A percentile compares a stretch with the other conserved stretches of the same genome.
phyloP scores from a whole-genome alignment of 2,888 invertebrate species.

The Bombyx huttoni region DNA sequence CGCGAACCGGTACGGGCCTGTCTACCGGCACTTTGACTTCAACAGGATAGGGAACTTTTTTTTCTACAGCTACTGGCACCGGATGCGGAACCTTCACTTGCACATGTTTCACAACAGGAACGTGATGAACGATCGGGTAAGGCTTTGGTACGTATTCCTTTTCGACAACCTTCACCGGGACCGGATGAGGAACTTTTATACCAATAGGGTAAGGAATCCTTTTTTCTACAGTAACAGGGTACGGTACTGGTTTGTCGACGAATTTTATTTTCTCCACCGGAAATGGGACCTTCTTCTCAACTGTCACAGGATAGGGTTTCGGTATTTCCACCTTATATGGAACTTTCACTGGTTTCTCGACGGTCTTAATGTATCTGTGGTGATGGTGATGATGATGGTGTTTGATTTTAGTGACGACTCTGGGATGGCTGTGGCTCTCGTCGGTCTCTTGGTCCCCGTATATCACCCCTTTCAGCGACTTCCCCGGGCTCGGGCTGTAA shows the following conservation, averaged over 20 bases:
- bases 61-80: conserved; percentile 46
- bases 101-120: conserved; percentile 50
- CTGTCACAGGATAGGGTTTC: conserved; percentile 62
- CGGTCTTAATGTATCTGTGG: conserved; percentile 75
- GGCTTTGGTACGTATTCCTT: conserved; percentile 64
- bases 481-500: conserved; percentile 37
- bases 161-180: conserved; percentile 65
- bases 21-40: conserved; percentile 48
- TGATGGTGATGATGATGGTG: conserved; percentile 78
- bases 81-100: conserved; percentile 57
- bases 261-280: conserved; percentile 44
- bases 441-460: conserved; percentile 37
- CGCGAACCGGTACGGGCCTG: conserved; percentile 47
- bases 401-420: conserved; percentile 57
- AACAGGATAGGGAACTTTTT: conserved; percentile 54
- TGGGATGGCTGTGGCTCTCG: conserved; percentile 30
- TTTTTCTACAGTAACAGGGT: conserved; percentile 58
- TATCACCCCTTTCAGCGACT: conserved; percentile 21
- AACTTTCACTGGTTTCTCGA: conserved; percentile 67
- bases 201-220: conserved; percentile 57
- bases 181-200: conserved; percentile 56
- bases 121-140: conserved; percentile 56
- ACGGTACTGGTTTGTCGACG: conserved; percentile 46
- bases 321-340: conserved; percentile 70
- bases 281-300: conserved; percentile 53